phyloP scores from a whole-genome alignment of 35 echinoderm and acorn worm species.

The Lytechinus variegatus region DNA sequence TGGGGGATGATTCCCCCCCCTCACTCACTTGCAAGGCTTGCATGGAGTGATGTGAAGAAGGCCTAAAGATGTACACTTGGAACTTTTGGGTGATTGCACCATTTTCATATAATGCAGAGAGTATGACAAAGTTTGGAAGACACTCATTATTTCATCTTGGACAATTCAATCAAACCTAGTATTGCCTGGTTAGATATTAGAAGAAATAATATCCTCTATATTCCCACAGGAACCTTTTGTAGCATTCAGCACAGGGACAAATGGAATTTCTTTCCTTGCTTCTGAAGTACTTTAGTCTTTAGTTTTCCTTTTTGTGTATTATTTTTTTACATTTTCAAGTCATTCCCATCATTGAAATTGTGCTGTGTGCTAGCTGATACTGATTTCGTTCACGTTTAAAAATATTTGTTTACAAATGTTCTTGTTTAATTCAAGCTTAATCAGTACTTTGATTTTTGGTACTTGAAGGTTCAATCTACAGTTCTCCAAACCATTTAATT shows the following conservation, averaged over 20 bases:
- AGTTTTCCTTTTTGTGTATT: background rate
- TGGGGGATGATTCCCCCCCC: no score
- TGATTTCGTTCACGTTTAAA: background rate
- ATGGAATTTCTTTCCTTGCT: background rate
- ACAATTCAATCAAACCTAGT: background rate
- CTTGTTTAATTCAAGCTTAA: background rate
- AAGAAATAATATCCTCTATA: background rate
- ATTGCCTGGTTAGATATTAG: background rate
- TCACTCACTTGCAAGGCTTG: no score
- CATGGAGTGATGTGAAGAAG: no score
- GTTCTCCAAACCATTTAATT: background rate
- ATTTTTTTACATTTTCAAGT: background rate
- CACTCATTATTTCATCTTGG: background rate
- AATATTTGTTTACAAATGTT: background rate
- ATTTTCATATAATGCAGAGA: background rate
- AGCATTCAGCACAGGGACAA: background rate
- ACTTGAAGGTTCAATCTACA: background rate
- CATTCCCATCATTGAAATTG: background rate
- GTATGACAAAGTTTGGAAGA: background rate
- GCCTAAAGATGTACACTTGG: background rate
- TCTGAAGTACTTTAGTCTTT: background rate
- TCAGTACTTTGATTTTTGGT: slow-evolving; percentile 1
- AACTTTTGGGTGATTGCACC: background rate
- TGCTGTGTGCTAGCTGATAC: background rate
- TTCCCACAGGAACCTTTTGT: background rate